Evolutionary conservation across 1,140 invertebrate genomes (phyloP).

Genomic region (Lordiphosa collinella): DNA sequence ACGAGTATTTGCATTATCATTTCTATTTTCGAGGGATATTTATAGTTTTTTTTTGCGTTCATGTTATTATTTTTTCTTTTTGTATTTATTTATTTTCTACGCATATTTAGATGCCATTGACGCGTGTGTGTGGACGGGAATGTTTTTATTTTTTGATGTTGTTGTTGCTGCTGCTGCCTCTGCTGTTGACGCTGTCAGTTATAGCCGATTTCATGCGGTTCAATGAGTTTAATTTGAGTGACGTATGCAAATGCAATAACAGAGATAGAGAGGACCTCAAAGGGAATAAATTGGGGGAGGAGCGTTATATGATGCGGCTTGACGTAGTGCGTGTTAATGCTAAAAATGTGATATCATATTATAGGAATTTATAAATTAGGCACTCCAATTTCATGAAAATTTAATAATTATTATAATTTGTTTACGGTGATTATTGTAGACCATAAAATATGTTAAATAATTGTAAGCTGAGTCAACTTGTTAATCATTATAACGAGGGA

Average conservation of each 20-base stretch:
- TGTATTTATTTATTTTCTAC: constrained; percentile 46
- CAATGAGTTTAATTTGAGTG: constrained; percentile 53
- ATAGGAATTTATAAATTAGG: too few relatives aligned
- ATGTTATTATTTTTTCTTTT: neutral
- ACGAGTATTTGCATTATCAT: constrained; percentile 11
- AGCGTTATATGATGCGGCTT: too few relatives aligned
- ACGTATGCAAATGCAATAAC: constrained; percentile 39
- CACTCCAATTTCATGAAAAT: too few relatives aligned
- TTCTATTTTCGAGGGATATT: constrained; percentile 28
- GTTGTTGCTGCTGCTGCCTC: constrained; percentile 12
- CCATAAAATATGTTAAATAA: too few relatives aligned
- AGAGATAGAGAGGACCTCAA: neutral
- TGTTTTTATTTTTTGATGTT: constrained; percentile 18
- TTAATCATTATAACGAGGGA: too few relatives aligned
- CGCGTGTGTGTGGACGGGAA: constrained; percentile 25
- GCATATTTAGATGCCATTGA: constrained; percentile 54
- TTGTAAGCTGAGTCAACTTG: too few relatives aligned
- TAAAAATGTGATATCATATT: too few relatives aligned
- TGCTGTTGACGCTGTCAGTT: constrained; percentile 50
- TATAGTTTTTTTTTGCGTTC: constrained; percentile 30
- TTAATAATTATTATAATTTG: too few relatives aligned
- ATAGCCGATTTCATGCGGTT: constrained; percentile 58
- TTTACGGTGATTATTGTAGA: too few relatives aligned
- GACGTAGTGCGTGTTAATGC: too few relatives aligned
- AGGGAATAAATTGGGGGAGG: neutral